These are phyloP conservation scores for Caenorhabditis sp. DNA, from an alignment of 2,888 invertebrate species.

Conservation along the genomic window DNA sequence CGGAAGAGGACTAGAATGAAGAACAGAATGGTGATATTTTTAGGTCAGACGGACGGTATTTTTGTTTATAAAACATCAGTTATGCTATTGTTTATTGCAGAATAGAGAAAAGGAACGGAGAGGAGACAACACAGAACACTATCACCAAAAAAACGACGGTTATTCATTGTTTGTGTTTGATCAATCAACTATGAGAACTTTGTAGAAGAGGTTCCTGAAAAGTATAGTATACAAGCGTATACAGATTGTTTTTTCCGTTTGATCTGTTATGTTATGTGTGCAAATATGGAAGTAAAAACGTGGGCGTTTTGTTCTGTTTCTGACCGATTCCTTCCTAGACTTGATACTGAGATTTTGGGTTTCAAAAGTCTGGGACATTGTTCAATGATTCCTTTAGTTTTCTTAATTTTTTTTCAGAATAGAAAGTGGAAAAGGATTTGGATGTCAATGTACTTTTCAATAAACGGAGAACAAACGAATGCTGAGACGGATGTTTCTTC, in stretches of 20 bases:
- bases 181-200: conserved; percentile 24
- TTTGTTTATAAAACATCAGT: conserved; percentile 52
- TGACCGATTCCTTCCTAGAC: neutral
- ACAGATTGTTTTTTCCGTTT: conserved; percentile 12
- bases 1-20: neutral
- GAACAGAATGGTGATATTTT: no score
- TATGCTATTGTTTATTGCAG: conserved; percentile 46
- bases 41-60: conserved; percentile 24
- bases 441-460: conserved; percentile 11
- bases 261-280: neutral
- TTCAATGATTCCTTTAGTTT: conserved; percentile 23
- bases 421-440: conserved; percentile 28
- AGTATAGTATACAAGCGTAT: conserved; percentile 7
- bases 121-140: conserved; percentile 17
- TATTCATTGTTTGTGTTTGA: conserved; percentile 37
- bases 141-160: conserved; percentile 17
- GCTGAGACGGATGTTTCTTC: conserved; percentile 17
- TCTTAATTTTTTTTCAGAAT: neutral
- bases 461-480: neutral
- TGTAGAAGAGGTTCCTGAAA: conserved; percentile 3
- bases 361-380: neutral
- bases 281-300: neutral
- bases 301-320: neutral
- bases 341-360: neutral
- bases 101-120: conserved; percentile 17